A percentile compares a stretch with the other conserved stretches of the same genome.
Evolutionary conservation across 2,797 vertebrate species (phyloP).

Genomic region (Novumbra hubbsi): DNA sequence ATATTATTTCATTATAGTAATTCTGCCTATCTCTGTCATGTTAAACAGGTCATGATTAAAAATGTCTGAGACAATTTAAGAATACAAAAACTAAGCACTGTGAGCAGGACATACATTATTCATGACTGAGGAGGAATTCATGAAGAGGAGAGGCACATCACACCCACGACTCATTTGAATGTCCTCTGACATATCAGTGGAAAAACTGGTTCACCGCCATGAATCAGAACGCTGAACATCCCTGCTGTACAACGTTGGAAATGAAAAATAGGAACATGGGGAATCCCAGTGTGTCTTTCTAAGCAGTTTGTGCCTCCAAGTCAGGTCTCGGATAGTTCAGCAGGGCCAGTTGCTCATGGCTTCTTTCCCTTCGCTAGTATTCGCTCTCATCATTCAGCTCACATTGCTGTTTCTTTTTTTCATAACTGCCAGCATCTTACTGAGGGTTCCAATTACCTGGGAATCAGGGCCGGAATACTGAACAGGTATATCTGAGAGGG

Average conservation of each 20-base stretch:
- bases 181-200: constrained; percentile 45
- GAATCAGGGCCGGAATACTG: constrained; percentile 43
- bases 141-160: constrained; percentile 40
- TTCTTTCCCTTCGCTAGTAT: constrained; percentile 38
- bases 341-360: constrained; percentile 31
- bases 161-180: constrained; percentile 44
- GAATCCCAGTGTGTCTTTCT: constrained; percentile 32
- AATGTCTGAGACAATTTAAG: constrained; percentile 23
- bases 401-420: constrained; percentile 57
- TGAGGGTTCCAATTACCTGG: constrained; percentile 47
- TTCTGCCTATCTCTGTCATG: background rate
- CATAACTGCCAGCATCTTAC: constrained; percentile 42
- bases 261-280: constrained; percentile 23
- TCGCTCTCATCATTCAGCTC: constrained; percentile 53
- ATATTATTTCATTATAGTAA: background rate
- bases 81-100: constrained; percentile 33
- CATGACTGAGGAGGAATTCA: constrained; percentile 39
- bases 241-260: background rate
- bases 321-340: constrained; percentile 35
- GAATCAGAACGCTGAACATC: constrained; percentile 46
- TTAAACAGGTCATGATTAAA: constrained; percentile 3
- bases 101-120: constrained; percentile 53
- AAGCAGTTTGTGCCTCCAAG: constrained; percentile 23
- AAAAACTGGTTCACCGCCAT: constrained; percentile 32
- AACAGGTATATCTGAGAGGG: constrained; percentile 37